Conservation (phyloP, 2,888 invertebrate species). For the Drosophila nigritarsus region DNA sequence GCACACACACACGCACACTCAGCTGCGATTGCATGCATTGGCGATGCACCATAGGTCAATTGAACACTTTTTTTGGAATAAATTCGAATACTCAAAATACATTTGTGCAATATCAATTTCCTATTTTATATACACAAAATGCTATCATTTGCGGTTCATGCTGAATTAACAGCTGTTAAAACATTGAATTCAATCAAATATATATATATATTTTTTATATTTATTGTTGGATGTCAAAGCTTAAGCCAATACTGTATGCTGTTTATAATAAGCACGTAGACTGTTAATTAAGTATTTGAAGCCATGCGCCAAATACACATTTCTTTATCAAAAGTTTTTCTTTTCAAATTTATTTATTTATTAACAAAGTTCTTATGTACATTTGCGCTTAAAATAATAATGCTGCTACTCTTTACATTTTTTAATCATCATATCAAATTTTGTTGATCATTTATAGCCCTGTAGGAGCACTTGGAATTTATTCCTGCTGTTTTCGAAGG, state of each 20-base stretch:
- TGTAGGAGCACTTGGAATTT: no score
- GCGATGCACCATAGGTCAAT: not conserved
- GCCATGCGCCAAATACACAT: not conserved
- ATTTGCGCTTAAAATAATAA: no score
- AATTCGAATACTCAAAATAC: not conserved
- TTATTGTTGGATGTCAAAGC: not conserved
- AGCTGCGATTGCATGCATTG: constrained; percentile 8
- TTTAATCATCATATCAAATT: no score
- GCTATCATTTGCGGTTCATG: not conserved
- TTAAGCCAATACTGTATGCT: not conserved
- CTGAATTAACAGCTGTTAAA: not conserved
- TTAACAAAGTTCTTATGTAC: not conserved
- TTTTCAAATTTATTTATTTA: not conserved
- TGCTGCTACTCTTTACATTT: no score
- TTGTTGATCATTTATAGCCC: no score
- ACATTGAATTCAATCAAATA: not conserved
- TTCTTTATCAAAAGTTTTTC: not conserved
- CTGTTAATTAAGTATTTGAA: not conserved
- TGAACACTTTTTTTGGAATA: not conserved
- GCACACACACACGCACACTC: constrained; percentile 1
- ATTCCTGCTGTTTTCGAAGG: no score
- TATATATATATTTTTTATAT: not conserved
- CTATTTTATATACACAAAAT: not conserved
- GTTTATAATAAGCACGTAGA: not conserved
- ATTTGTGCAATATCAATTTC: not conserved